Base-by-base conservation (phyloP, 2,888 invertebrate genomes). In the Tetragnatha montana region DNA sequence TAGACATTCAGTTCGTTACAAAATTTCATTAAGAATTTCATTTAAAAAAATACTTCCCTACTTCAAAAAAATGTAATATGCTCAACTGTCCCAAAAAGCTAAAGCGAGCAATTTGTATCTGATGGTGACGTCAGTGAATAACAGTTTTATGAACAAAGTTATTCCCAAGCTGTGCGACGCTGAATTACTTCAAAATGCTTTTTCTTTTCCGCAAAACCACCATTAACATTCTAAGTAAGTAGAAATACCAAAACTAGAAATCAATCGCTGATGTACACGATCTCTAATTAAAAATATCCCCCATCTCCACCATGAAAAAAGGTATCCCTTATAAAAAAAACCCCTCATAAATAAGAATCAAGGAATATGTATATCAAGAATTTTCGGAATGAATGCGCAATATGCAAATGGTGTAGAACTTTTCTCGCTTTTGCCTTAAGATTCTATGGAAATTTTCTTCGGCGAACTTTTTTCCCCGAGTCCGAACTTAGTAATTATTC, bases 281-380 rank as follows among this genome's bases (percentile, higher is more conserved):
- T 76, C 47, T n/a, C n/a, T 80, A 80, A 80, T 80, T 80, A 80
- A 80, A 80, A 80, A 80, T 12, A 14, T 12, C 74, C 73, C 12
- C 22, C 22, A 12, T 22, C 73, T 74, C 4, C 4, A 6, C 14
- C 50, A n/a, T 76, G 12, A 6, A n/a, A n/a, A 74, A 74, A 76
- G 50, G 50, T 47, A n/a, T 49, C 47, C 75, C 22, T 21, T 35
- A 35, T 22, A 74, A 35, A 35, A 74, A 78, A 50, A 51, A n/a
- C 17, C 6, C 21, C 73, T n/a, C 73, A 73, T 73, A 19, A 22
- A 22, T 19, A 73, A 73, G 21, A 73, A 22, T 22, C 6, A 7
- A 78, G 51, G 22, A 35, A 35, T 80, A 22, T 19, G 17, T 17
- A 80, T 21, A 80, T 22, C 60, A 80, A 80, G 69, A 35, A 80